These are phyloP conservation scores for Pyrrhosoma nymphula DNA, from an alignment of 2,888 invertebrate genomes.

Conservation along the genomic window DNA sequence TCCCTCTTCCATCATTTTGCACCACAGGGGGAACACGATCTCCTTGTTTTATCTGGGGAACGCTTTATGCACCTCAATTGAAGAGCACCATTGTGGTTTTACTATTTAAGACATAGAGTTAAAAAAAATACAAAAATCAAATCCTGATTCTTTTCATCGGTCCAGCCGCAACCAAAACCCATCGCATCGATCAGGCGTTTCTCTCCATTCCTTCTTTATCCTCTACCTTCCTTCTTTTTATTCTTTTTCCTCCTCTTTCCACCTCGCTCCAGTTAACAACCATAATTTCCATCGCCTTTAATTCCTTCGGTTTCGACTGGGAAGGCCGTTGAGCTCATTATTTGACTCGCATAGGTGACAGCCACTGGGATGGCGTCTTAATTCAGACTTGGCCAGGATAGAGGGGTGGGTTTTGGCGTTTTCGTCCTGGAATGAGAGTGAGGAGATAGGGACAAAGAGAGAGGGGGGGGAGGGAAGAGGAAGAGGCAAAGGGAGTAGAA, in stretches of 20 bases:
- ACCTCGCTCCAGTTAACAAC: not conserved
- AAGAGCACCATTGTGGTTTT: too few relatives aligned
- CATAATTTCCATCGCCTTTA: not conserved
- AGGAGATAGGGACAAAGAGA: too few relatives aligned
- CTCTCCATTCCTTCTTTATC: not conserved
- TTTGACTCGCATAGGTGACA: not conserved
- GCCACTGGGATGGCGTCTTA: conserved; percentile 5
- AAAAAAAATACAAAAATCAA: too few relatives aligned
- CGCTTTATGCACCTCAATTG: too few relatives aligned
- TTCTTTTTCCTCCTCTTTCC: not conserved
- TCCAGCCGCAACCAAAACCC: too few relatives aligned
- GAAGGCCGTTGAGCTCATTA: not conserved
- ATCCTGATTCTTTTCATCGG: too few relatives aligned
- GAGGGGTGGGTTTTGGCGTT: not conserved
- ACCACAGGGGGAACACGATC: too few relatives aligned
- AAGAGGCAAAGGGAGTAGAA: too few relatives aligned
- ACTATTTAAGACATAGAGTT: too few relatives aligned
- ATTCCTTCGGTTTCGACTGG: not conserved
- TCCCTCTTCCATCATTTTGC: too few relatives aligned
- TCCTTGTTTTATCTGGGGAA: too few relatives aligned
- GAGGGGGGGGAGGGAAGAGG: too few relatives aligned
- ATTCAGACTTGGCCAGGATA: not conserved
- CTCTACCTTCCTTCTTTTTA: not conserved
- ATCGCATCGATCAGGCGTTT: not conserved
- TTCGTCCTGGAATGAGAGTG: not conserved